Base-by-base conservation (phyloP, 2,113 vertebrate species). In the Bos indicus region DNA sequence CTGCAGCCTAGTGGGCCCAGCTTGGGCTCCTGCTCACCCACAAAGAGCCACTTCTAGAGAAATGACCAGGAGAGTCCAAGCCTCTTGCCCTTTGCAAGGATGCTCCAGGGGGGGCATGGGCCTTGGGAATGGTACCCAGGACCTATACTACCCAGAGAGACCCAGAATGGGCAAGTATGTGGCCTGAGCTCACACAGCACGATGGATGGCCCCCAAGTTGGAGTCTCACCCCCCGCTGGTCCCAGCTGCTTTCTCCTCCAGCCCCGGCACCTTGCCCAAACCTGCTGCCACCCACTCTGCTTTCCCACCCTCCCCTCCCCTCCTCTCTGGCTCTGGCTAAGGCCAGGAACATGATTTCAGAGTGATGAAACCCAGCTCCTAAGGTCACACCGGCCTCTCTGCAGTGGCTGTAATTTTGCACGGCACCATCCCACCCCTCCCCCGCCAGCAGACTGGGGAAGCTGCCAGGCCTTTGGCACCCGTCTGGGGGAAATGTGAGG, bases 281-380 rank as follows among this genome's bases (percentile, higher is more conserved):
- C 94, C 87, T 93, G 40, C 91, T 95, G 95, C 96, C 97, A 97
- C 96, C 97, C 89, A 71, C 88, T 78, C 83, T 46, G 80, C 64
- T 96, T 97, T 97, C 98, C 97, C 97, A 97, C 94, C 96, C 93
- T 93, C 88, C 86, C 88, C 46, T 96, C 91, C 67, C 94, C 93
- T 88, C 94, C 78, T 91, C 94, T 88, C 77, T 88, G 82, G 85
- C 94, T 96, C 94, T 94, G 62, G 78, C 93, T 51, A 46, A 95
- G 88, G 93, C 97, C 96, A 62, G 87, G 87, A 96, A 54, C 96
- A 97, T 98, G 96, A 97, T 94, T 97, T 98, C 95, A 97, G 90
- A 90, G 96, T 97, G 95, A 97, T 93, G 97, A 97, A 97, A 98
- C 85, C 78, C 64, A 94, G 91, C 91, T 95, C 91, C 89, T 87